Percentiles rank a stretch among this genome's conserved stretches.
Conservation (phyloP, 2,797 vertebrate genomes). For the Potorous gilbertii region DNA sequence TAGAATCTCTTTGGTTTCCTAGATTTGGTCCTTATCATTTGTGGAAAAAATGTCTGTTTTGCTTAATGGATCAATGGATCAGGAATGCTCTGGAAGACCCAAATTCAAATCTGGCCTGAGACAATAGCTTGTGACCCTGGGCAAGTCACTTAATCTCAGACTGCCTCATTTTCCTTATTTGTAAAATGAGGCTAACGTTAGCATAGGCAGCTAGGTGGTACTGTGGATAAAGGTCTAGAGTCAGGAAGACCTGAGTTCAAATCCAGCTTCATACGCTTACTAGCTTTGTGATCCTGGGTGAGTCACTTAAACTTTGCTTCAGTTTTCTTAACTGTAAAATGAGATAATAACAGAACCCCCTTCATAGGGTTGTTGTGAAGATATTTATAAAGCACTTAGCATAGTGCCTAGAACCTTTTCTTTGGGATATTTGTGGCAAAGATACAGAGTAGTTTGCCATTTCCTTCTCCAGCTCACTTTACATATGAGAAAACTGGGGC, state of each 20-base stretch:
- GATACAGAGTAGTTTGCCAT: not conserved
- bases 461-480: not conserved
- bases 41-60: not conserved
- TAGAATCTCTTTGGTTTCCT: not conserved
- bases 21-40: not conserved
- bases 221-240: not conserved
- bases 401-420: not conserved
- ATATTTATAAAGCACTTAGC: not conserved
- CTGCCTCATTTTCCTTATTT: not conserved
- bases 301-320: not conserved
- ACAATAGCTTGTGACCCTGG: not conserved
- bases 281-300: not conserved
- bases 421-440: not conserved
- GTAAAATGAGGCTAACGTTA: not conserved
- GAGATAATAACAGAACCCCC: not conserved
- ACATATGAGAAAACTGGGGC: not conserved
- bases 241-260: not conserved
- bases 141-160: not conserved
- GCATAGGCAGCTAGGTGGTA: not conserved
- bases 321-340: not conserved
- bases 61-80: not conserved
- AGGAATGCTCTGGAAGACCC: not conserved
- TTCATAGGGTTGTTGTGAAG: not conserved
- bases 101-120: not conserved
- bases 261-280: not conserved